Evolutionary conservation across 2,888 invertebrate species (phyloP), one percentile per base, ranked within the genome.

Genomic region (Thalpophila matura): DNA sequence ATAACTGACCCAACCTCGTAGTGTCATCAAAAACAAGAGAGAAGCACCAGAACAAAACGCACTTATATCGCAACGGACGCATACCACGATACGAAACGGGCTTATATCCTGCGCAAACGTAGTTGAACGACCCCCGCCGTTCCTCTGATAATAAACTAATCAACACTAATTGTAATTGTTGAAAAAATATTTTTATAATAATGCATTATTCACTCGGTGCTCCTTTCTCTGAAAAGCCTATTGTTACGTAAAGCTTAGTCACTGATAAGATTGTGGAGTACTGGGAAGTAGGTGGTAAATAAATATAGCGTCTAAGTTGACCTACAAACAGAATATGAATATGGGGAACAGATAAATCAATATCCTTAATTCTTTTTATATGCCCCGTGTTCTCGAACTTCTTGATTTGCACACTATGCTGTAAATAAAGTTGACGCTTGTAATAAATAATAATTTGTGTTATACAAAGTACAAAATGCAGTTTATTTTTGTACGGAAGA

Each of bases 51-150:
- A 74, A 74, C 71, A 74, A 79, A 80, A 80, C 70, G 74, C 71
- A 79, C 57, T 74, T 77, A 75, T 89, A 89, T 89, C 88, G 78
- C 73, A 80, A 74, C 90, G 90, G 90, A 89, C 86, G 87, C n/a
- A n/a, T n/a, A n/a, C 83, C 59, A 62, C 81, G 89, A 90, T 90
- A 89, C 82, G 75, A 84, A 84, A 84, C 84, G 82, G 83, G 84
- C 81, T 79, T 86, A 81, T 86, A 89, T 90, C 90, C 90, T 89
- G 90, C 85, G 74, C 74, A 51, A 4, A 55, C 67, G 70, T 79
- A 78, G 89, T 87, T 88, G 82, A 89, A 86, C 80, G 89, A 85
- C 83, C 89, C 74, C 37, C 54, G 59, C 63, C 62, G 70, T 78
- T 76, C 72, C 65, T 66, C 72, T 79, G 89, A 88, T 89, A 89